Conservation (phyloP, 2,888 invertebrate species). For the Cetonia aurata region DNA sequence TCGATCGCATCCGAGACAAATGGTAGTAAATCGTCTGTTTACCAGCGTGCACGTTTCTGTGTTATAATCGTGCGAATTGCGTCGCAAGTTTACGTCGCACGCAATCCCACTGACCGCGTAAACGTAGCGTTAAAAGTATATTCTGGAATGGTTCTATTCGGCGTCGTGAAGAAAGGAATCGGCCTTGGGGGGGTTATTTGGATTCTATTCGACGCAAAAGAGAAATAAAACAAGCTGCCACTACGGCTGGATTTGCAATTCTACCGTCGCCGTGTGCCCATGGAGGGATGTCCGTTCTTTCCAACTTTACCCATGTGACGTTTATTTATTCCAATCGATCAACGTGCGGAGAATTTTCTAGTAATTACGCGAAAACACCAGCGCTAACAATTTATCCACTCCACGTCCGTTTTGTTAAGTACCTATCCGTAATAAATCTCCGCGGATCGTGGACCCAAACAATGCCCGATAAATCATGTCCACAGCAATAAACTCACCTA, state of each 20-base stretch:
- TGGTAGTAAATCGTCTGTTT: too few species aligned
- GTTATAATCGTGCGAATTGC: too few species aligned
- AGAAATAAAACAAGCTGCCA: background rate
- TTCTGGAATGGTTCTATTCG: constrained; percentile 24
- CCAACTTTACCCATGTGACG: constrained; percentile 6
- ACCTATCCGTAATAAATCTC: too few species aligned
- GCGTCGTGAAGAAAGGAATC: constrained; percentile 29
- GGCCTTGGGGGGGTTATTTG: constrained; percentile 23
- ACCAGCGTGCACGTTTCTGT: too few species aligned
- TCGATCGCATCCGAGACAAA: too few species aligned
- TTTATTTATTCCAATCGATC: constrained; percentile 36
- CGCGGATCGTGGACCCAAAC: too few species aligned
- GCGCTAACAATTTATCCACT: too few species aligned
- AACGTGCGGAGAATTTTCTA: constrained; percentile 18
- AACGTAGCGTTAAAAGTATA: constrained; percentile 16
- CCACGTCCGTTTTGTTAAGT: too few species aligned
- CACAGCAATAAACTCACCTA: too few species aligned
- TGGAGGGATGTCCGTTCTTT: constrained; percentile 25
- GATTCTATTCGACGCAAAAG: constrained; percentile 19
- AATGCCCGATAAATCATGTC: too few species aligned
- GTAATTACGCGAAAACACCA: constrained; percentile 28
- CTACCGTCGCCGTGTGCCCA: background rate
- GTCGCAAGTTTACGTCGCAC: too few species aligned
- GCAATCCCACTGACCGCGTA: too few species aligned
- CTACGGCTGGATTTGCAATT: constrained; percentile 25